Base-by-base conservation (phyloP, 2,888 invertebrate genomes). In the Argyra leucocephala region DNA sequence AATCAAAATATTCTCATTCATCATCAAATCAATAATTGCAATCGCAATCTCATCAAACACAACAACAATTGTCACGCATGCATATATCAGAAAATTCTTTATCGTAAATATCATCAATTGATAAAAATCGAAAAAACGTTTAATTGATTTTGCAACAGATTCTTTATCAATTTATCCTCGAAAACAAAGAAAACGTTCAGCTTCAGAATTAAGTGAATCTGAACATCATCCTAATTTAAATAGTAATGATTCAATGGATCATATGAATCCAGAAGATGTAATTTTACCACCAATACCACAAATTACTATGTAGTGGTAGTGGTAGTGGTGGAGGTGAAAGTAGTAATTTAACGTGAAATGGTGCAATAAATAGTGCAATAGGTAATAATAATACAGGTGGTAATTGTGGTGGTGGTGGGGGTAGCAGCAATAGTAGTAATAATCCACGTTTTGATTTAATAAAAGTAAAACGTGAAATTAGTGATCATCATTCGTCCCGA, bases 271-370 rank as follows among this genome's bases (percentile, higher is more conserved):
- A 12, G 80, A 80, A 31, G 80, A 80, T 66, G 78, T 76, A 68
- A 79, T 79, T 70, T 67, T 79, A 66, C 75, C 77, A 4, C 70
- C 75, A 64, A 77, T 78, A 65, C 79, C 79, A 57, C 79, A 80
- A 68, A 77, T 80, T 62, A 76, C 80, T 5, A 77, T 79, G 76
- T 3, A 79, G 79, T 67, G 72, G 24, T n/a, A 18, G 15, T 5
- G n/a, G 48, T 3, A 5, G 48, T 18, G 48, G 48, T n/a, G 12
- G 48, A 18, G n/a, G 18, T n/a, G 2, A 2, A 2, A 48, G 15
- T 48, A 5, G 48, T 48, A 15, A 2, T n/a, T n/a, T n/a, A n/a
- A n/a, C n/a, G n/a, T n/a, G n/a, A 3, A 15, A 15, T n/a, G n/a
- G 37, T 37, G 37, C 9, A 37, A n/a, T n/a, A n/a, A n/a, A n/a